Base-by-base conservation (phyloP, 2,113 vertebrate genomes). In the Blennius ocellaris region DNA sequence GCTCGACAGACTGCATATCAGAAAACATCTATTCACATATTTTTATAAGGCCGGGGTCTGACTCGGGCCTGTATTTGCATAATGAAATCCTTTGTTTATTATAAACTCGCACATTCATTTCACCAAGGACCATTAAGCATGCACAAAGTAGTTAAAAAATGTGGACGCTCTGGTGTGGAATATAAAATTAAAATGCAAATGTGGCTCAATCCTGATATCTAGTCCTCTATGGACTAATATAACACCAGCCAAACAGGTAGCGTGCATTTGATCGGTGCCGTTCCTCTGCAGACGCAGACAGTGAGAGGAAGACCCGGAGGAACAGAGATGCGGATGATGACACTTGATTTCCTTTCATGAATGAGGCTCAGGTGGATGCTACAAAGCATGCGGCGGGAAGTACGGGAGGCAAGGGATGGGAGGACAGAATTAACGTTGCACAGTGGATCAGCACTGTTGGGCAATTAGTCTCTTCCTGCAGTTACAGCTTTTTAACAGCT, bases 61-160 rank as follows among this genome's bases (percentile, higher is more conserved):
- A 82, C 84, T 78, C 39, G 1, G 69, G 68, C 60, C 66, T 66
- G 17, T 36, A 90, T 93, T 90, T 92, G 89, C 91, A 92, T 92
- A 92, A 92, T 93, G 86, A 92, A 92, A 84, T 85, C 82, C 77
- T 89, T 89, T 91, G 91, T 93, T 93, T 91, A 91, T 86, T 88
- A 88, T 83, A 88, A 85, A 91, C 65, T 39, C 73, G 73, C 61
- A 58, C 82, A 88, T 92, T 91, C 52, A 86, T 91, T 89, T 88
- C 90, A 91, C 74, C 59, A 63, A 92, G 91, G 89, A 84, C 82
- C 85, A 90, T 93, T 93, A 92, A 91, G 91, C 89, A 89, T 84
- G 84, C 89, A 81, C 65, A 90, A 87, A 83, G 90, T 83, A 91
- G 86, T 90, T 82, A 90, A 88, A 87, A 89, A 79, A 60, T 69